Evolutionary conservation across 1,140 invertebrate genomes (phyloP), one percentile per base, ranked within the genome.

Genomic region (Oscheius sp.): DNA sequence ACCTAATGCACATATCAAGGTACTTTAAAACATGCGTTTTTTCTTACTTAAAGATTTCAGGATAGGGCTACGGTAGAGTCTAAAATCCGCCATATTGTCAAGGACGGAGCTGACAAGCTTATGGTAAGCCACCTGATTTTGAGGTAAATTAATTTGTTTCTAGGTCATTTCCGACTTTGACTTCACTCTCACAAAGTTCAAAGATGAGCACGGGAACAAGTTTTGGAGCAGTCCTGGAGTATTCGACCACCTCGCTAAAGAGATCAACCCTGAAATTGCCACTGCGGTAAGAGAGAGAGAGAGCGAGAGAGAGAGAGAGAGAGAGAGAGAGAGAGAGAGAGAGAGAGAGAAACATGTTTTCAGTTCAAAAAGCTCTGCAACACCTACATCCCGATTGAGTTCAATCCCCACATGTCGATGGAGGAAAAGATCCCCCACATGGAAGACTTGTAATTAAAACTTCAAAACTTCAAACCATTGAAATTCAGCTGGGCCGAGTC

Each of bases 81-180:
- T 7, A 55, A 55, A 26, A 15, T 55, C 15, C 7, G 49, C 7
- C 15, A 55, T 15, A 55, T 55, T 4, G 28, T 55, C 49, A 55
- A 26, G 15, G 49, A 26, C 23, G 49, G 49, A 55, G 49, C 49
- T 4, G 49, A 55, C 7, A 55, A 55, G 23, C 49, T 55, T 26
- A 55, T 55, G 49, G 49, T 55, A 55, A 42, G 38, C 10, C 38
- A 10, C 38, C 38, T 55, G 15, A 4, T 55, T 55, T 55, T 26
- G 49, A 13, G 15, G 7, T 4, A 23, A 23, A 55, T 20, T 20
- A 4, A 55, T 55, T 23, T 20, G 7, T 80, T 85, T 76, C 90
- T n/a, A 93, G 87, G 88, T 93, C 20, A 90, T 93, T n/a, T 90
- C 91, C 18, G 92, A 93, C 82, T 93, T 92, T 85, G 92, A 93